Percentiles rank a stretch among this genome's conserved stretches.
Conservation (phyloP, 2,797 vertebrate species). For the Hydrolagus colliei region DNA sequence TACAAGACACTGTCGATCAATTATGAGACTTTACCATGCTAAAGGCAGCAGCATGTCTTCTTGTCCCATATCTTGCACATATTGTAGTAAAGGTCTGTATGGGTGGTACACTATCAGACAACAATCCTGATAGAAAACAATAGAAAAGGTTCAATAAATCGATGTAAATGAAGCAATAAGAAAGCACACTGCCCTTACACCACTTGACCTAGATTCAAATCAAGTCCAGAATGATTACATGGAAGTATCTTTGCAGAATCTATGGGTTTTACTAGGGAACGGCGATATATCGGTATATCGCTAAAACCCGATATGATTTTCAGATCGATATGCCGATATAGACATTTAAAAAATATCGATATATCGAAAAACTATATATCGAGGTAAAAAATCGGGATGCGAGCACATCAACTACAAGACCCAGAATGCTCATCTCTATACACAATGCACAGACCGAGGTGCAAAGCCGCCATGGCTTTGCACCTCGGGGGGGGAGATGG, state of each 20-base stretch:
- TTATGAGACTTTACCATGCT: constrained; percentile 72
- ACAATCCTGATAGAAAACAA: constrained; percentile 78
- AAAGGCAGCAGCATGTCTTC: constrained; percentile 97
- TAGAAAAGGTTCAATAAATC: constrained; percentile 25
- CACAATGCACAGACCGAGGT: too few species aligned
- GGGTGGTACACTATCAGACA: constrained; percentile 99
- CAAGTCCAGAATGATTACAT: neutral
- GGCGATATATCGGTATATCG: too few species aligned
- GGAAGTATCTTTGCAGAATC: neutral
- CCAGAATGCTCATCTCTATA: too few species aligned
- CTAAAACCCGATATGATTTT: too few species aligned
- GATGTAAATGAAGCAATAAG: neutral
- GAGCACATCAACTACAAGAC: too few species aligned
- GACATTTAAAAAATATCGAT: too few species aligned
- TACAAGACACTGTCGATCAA: neutral
- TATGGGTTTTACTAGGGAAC: neutral
- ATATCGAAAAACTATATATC: too few species aligned
- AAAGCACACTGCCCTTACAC: neutral
- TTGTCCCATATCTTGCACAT: constrained; percentile 98
- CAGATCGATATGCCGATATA: too few species aligned
- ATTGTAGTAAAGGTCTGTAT: constrained; percentile 92
- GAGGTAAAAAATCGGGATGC: too few species aligned
- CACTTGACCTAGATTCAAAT: neutral
- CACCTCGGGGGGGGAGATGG: too few species aligned
- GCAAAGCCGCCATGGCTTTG: too few species aligned